Percentiles rank a stretch among this genome's conserved stretches.
Evolutionary conservation across 1,140 invertebrate species (phyloP).

Genomic region (Brachionus paranguensis): DNA sequence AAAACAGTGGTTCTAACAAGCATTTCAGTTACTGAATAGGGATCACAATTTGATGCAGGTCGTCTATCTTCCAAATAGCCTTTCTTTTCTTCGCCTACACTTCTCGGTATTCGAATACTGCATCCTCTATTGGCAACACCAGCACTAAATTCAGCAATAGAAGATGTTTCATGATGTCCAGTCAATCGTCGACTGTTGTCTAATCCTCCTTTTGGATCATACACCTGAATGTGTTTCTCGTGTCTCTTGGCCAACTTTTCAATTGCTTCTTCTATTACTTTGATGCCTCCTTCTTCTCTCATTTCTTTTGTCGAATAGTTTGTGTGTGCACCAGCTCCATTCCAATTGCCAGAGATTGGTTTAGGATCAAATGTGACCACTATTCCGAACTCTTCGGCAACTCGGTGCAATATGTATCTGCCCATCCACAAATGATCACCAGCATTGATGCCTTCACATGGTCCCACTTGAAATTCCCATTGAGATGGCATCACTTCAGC

Average conservation of each 20-base stretch:
- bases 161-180: conserved; percentile 56
- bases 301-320: conserved; percentile 85
- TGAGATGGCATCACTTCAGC: conserved; percentile 86
- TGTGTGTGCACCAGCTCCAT: conserved; percentile 78
- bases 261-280: conserved; percentile 58
- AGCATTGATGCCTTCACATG: conserved; percentile 71
- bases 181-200: conserved; percentile 58
- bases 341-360: conserved; percentile 75
- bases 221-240: conserved; percentile 75
- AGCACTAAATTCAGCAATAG: conserved; percentile 50
- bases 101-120: conserved; percentile 57
- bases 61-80: conserved; percentile 88
- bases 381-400: conserved; percentile 85
- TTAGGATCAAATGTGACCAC: conserved; percentile 81
- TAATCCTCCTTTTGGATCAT: conserved; percentile 66
- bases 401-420: conserved; percentile 68
- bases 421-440: conserved; percentile 87
- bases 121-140: conserved; percentile 59
- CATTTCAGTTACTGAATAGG: conserved; percentile 5
- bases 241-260: conserved; percentile 76
- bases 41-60: conserved; percentile 60
- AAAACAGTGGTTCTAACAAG: background rate
- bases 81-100: conserved; percentile 70
- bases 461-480: conserved; percentile 62
- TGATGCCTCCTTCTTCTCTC: conserved; percentile 72